Percentiles rank a stretch among this genome's conserved stretches.
Conservation (phyloP, 2,797 vertebrate genomes). For the Todus mexicanus region DNA sequence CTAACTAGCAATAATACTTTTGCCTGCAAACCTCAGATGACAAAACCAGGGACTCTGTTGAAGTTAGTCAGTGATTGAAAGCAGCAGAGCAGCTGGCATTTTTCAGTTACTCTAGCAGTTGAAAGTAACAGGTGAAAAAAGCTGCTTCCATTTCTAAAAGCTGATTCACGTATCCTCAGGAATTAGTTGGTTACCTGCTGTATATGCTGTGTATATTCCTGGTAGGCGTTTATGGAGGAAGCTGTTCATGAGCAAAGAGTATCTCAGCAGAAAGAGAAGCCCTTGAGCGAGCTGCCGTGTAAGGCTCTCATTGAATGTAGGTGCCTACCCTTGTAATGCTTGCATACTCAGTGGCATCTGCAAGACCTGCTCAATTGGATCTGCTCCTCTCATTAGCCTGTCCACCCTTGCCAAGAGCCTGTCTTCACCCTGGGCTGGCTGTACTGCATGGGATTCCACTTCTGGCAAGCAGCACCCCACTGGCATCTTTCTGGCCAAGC, state of each 20-base stretch:
- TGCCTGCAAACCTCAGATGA: neutral
- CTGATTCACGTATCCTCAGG: neutral
- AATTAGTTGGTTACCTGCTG: neutral
- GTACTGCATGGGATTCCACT: neutral
- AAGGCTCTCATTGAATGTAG: accelerated
- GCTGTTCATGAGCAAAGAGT: neutral
- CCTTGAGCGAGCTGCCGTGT: neutral
- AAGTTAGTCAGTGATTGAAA: neutral
- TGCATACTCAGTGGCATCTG: accelerated
- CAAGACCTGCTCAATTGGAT: neutral
- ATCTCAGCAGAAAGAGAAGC: neutral
- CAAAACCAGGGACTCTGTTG: neutral
- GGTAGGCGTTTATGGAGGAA: neutral
- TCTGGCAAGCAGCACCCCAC: neutral
- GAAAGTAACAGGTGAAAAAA: neutral
- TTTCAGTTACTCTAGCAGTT: neutral
- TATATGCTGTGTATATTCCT: neutral
- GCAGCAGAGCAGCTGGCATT: neutral
- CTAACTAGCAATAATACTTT: neutral
- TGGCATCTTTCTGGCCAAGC: neutral
- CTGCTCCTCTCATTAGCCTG: neutral
- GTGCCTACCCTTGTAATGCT: neutral
- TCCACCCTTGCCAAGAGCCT: neutral
- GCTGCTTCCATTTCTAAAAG: neutral
- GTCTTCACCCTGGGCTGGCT: neutral